These are phyloP conservation scores for Exephanes ischioxanthus DNA, from an alignment of 2,888 invertebrate species.

Conservation along the genomic window DNA sequence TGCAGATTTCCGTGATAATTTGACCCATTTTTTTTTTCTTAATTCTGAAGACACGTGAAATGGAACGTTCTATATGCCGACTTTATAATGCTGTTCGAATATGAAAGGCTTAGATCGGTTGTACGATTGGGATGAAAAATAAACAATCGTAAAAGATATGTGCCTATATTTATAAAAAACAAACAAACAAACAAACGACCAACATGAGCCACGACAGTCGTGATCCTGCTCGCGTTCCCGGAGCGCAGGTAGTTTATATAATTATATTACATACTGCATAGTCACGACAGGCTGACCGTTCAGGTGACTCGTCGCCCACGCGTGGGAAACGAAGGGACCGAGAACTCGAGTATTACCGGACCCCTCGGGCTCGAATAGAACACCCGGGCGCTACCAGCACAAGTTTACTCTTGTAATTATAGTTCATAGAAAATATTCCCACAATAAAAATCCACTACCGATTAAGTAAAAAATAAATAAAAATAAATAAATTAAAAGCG, in stretches of 20 bases:
- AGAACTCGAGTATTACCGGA: neutral
- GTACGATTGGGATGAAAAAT: neutral
- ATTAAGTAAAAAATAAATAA: neutral
- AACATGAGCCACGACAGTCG: neutral
- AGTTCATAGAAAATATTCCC: neutral
- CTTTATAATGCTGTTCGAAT: neutral
- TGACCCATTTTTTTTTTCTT: too few species aligned
- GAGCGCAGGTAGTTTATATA: constrained; percentile 12
- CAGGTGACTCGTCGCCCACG: constrained; percentile 59
- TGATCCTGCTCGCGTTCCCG: neutral
- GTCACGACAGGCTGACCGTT: constrained; percentile 59
- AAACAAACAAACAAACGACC: too few species aligned
- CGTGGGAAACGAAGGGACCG: constrained; percentile 67
- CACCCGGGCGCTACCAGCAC: neutral
- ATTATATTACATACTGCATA: constrained; percentile 20
- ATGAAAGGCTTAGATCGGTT: neutral
- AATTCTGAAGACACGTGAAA: too few species aligned
- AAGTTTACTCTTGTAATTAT: neutral
- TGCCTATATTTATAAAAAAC: neutral
- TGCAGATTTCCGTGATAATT: too few species aligned
- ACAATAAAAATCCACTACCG: neutral
- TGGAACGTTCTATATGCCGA: neutral
- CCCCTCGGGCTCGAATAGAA: neutral
- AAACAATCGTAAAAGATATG: neutral
- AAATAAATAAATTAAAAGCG: neutral